Evolutionary conservation across 2,113 vertebrate genomes (phyloP).

Genomic region (Prolemur simus): DNA sequence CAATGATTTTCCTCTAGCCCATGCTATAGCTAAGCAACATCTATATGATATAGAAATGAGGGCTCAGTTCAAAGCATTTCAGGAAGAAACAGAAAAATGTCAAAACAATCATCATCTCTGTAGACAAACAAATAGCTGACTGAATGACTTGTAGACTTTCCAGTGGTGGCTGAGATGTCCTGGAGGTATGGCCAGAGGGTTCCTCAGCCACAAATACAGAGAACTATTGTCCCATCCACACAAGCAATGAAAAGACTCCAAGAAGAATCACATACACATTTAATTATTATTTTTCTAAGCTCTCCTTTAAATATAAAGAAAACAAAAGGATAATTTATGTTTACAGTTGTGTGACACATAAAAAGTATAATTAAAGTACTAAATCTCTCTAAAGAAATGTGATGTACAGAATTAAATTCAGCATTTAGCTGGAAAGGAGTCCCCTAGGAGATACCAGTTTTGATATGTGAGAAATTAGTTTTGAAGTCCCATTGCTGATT

Average conservation of each 20-base stretch:
- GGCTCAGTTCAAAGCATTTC: constrained; percentile 32
- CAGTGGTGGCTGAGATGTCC: background rate
- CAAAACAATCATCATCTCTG: constrained; percentile 25
- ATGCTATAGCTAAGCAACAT: background rate
- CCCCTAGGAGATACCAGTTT: constrained; percentile 1
- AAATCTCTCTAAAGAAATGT: constrained; percentile 77
- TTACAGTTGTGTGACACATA: constrained; percentile 61
- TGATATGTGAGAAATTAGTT: constrained; percentile 49
- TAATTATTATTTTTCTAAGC: constrained; percentile 63
- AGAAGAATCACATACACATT: constrained; percentile 46
- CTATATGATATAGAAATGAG: constrained; percentile 6
- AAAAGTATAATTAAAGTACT: constrained; percentile 81
- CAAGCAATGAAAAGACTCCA: constrained; percentile 26
- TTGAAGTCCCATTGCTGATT: constrained; percentile 56
- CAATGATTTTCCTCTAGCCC: constrained; percentile 17
- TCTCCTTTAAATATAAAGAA: constrained; percentile 51
- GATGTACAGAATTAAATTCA: constrained; percentile 68
- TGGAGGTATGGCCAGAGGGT: background rate
- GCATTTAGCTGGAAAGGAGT: constrained; percentile 62
- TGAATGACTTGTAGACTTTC: constrained; percentile 49
- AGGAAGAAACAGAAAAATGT: constrained; percentile 27
- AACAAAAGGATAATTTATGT: constrained; percentile 67
- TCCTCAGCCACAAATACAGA: constrained; percentile 31
- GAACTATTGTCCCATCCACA: background rate
- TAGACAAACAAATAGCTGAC: constrained; percentile 49